Evolutionary conservation across 2,888 invertebrate genomes (phyloP).

Genomic region (Agrochola macilenta): DNA sequence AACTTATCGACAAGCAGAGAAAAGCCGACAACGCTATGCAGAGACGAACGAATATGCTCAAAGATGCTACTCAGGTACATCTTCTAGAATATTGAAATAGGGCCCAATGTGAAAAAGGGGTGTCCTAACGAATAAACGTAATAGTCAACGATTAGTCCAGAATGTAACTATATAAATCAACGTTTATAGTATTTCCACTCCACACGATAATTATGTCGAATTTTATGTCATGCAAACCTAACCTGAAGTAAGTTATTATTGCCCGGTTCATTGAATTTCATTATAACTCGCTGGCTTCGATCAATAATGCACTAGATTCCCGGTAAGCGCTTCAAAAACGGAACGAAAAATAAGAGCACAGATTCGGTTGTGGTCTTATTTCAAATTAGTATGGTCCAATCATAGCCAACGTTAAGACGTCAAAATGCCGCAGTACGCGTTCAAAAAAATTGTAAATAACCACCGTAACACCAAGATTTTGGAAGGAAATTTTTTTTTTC

Average conservation of each 20-base stretch:
- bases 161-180: background rate
- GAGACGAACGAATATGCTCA: slow-evolving; percentile 73
- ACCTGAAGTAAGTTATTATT: background rate
- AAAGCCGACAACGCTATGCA: slow-evolving; percentile 75
- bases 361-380: too few species aligned
- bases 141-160: background rate
- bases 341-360: too few species aligned
- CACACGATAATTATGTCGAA: background rate
- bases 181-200: background rate
- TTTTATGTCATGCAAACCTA: background rate
- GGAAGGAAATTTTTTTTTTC: too few species aligned
- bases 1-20: slow-evolving; percentile 72
- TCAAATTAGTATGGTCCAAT: too few species aligned
- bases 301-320: too few species aligned
- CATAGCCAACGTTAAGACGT: too few species aligned
- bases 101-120: background rate
- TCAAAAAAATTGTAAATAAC: too few species aligned
- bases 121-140: background rate
- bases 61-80: slow-evolving; percentile 78
- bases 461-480: too few species aligned
- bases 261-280: background rate
- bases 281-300: too few species aligned
- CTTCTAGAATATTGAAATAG: background rate
- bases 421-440: too few species aligned
- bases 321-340: too few species aligned